These are phyloP conservation scores for Dromius quadrimaculatus DNA, from an alignment of 2,888 invertebrate species.

Conservation along the genomic window DNA sequence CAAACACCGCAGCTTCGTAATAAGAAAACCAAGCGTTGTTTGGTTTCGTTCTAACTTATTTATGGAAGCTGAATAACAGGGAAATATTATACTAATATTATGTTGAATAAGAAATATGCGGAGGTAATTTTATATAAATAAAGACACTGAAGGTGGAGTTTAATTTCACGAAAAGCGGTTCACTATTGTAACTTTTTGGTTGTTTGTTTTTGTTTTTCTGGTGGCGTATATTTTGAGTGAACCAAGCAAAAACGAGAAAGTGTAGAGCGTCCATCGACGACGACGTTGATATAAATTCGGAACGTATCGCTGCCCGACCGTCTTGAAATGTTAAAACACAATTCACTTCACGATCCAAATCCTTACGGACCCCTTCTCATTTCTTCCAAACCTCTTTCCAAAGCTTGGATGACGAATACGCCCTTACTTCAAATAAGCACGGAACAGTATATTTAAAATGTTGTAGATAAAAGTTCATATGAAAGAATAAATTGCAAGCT, in stretches of 20 bases:
- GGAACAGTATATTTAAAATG: too few relatives aligned
- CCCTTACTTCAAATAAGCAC: too few relatives aligned
- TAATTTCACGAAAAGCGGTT: neutral
- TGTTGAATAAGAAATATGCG: too few relatives aligned
- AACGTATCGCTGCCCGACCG: constrained; percentile 43
- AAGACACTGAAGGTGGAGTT: neutral
- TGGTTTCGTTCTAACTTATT: neutral
- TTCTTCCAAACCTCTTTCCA: neutral
- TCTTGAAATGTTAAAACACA: constrained; percentile 51
- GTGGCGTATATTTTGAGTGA: constrained; percentile 2
- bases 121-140: neutral
- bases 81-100: too few relatives aligned
- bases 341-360: constrained; percentile 51
- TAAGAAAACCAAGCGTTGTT: neutral
- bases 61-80: neutral
- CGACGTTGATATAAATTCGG: constrained; percentile 50
- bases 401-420: too few relatives aligned
- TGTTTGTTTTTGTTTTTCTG: neutral
- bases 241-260: neutral
- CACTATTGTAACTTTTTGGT: neutral
- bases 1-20: neutral
- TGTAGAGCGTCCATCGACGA: constrained; percentile 29
- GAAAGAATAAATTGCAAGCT: too few relatives aligned
- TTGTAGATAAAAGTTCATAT: too few relatives aligned
- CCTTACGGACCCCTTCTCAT: constrained; percentile 39